Base-by-base conservation (phyloP, 1,140 invertebrate genomes). In the Propsilocerus akamusi region DNA sequence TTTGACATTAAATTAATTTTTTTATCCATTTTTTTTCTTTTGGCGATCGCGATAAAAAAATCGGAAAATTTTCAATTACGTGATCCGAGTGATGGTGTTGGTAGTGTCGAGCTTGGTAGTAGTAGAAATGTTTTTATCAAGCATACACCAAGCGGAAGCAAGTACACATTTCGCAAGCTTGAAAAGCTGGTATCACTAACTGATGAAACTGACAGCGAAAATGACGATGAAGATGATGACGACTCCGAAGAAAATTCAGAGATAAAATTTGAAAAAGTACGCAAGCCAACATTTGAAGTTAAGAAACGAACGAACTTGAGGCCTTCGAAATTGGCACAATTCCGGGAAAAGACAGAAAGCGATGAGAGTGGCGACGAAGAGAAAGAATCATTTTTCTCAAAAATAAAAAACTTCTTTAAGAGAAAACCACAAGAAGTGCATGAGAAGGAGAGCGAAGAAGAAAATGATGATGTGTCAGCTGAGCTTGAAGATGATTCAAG, bases 331-430 rank as follows among this genome's bases (percentile, higher is more conserved):
- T 12, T 37, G 17, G 24, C 30, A 11, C 46, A 48, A 51, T 25
- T 48, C 11, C 28, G 8, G 10, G 25, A 34, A 28, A 22, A 49
- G 20, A 41, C 12, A n/a, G 26, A 50, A 37, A 28, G 28, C 1
- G 48, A 53, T 4, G 50, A 53, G 20, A 14, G 55, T 20, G 28
- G 32, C 30, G 52, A 53, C 37, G 47, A 54, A n/a, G 50, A 56
- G 6, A 46, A 53, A 26, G 34, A 26, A 25, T 52, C 49, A 26
- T 48, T 49, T 26, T 49, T 51, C 23, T 22, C 30, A 20, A 26
- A 23, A 26, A 23, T 53, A 17, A 51, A 51, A 24, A 34, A 52
- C 1, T 26, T 17, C 52, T 24, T 53, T 53, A 46, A 14, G 55
- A 54, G 14, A 26, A 51, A 11, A 20, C 46, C 46, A 4, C 48